phyloP scores from a whole-genome alignment of 2,797 vertebrate species.

The Labroides dimidiatus region DNA sequence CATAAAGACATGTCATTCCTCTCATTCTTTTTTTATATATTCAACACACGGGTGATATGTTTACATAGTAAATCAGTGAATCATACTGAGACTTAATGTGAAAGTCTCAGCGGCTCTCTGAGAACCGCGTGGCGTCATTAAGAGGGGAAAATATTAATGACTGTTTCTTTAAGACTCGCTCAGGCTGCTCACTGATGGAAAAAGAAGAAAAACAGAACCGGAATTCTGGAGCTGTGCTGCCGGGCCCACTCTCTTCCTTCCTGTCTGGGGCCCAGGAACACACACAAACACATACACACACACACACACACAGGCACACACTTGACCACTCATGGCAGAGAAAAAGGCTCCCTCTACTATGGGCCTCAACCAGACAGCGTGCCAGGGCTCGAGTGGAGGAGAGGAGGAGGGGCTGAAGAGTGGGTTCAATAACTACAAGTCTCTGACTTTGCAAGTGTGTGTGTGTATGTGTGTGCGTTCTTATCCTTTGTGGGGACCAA shows the following conservation, averaged over 20 bases:
- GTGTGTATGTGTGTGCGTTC: conserved; percentile 26
- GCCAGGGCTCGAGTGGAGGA: conserved; percentile 65
- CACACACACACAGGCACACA: conserved; percentile 31
- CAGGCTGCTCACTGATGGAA: conserved; percentile 71
- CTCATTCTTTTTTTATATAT: conserved; percentile 1
- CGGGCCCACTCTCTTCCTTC: conserved; percentile 87
- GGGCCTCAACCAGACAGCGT: conserved; percentile 78
- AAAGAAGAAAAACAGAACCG: conserved; percentile 81
- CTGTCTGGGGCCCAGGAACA: conserved; percentile 82
- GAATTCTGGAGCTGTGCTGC: conserved; percentile 83
- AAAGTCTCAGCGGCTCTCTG: conserved; percentile 19
- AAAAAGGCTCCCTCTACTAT: conserved; percentile 74
- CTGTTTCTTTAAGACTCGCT: conserved; percentile 77
- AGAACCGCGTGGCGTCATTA: conserved; percentile 50
- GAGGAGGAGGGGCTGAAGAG: conserved; percentile 62
- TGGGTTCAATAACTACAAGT: conserved; percentile 52
- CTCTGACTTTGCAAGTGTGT: conserved; percentile 25
- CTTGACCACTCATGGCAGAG: conserved; percentile 55
- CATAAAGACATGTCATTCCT: conserved; percentile 31
- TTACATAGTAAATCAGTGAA: conserved; percentile 38
- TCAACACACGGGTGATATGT: conserved; percentile 34
- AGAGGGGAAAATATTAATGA: conserved; percentile 63
- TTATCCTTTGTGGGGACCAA: conserved; percentile 18
- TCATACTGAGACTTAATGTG: conserved; percentile 37
- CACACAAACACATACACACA: conserved; percentile 38